Evolutionary conservation across 2,888 invertebrate genomes (phyloP), one percentile per base, ranked within the genome.

Genomic region (Phlogophora meticulosa): DNA sequence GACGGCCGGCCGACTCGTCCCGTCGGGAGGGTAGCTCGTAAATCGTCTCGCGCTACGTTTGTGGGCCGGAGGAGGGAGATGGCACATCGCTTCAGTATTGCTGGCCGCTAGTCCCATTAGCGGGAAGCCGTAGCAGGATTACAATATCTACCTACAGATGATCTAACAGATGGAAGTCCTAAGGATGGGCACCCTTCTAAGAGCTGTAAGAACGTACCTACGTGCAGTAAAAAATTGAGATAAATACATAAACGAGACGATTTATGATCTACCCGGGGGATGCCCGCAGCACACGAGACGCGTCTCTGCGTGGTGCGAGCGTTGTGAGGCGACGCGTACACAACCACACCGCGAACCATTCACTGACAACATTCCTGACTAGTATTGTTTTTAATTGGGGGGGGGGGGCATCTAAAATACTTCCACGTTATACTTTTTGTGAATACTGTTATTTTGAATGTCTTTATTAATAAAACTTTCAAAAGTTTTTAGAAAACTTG

Each of bases 261-360:
- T 74, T 78, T 76, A 76, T 28, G 75, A 78, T 68, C 75, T 76
- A 76, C 78, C 75, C 43, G 7, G 34, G 17, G 32, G 28, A n/a
- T 45, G 43, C 53, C 38, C 48, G 45, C 75, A 46, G 34, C 64
- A 71, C 71, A 17, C 20, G 34, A 57, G 49, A 76, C 48, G 20
- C 5, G 34, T 20, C 63, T 59, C 43, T 1, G 40, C 53, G 49
- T 53, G 48, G 45, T 51, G 67, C 66, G 53, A 59, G 55, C 49
- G 64, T 75, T 66, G 77, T 43, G 72, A 68, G 77, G 72, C 61
- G 77, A 78, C 76, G 52, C 63, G 63, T 69, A 68, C 79, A 76
- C 75, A 60, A 78, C 56, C 63, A 51, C 45, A 67, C 22, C 53
- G 32, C 52, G 9, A 45, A 59, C 9, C 32, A 34, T 49, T 42